These are phyloP conservation scores for Eira barbara DNA, from an alignment of 2,113 vertebrate species.

Conservation along the genomic window DNA sequence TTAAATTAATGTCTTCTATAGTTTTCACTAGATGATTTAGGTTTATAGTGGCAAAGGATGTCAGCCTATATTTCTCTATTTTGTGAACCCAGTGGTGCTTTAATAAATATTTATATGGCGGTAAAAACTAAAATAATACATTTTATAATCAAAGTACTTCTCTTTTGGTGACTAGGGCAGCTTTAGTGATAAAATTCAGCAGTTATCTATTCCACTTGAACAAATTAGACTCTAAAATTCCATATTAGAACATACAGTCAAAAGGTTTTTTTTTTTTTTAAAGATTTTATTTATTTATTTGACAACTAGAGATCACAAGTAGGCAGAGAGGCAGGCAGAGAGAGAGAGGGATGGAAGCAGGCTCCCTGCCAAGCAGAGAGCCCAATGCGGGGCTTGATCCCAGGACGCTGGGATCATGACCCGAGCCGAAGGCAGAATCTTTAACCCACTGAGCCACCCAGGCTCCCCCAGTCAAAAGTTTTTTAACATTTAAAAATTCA, in stretches of 20 bases:
- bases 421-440: too few relatives aligned
- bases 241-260: not conserved
- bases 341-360: too few relatives aligned
- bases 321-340: too few relatives aligned
- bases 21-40: not conserved
- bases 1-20: not conserved
- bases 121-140: not conserved
- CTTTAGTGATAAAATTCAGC: not conserved
- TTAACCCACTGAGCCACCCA: too few relatives aligned
- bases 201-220: not conserved
- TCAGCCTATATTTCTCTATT: not conserved
- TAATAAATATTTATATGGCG: not conserved
- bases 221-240: not conserved
- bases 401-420: too few relatives aligned
- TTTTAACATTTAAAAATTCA: not conserved
- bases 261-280: too few relatives aligned
- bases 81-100: not conserved
- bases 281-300: too few relatives aligned
- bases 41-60: not conserved
- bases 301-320: too few relatives aligned
- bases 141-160: not conserved
- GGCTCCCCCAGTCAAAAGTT: not conserved
- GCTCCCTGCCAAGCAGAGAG: too few relatives aligned
- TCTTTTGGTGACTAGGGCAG: not conserved
- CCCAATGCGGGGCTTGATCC: too few relatives aligned